Evolutionary conservation across 2,797 vertebrate species (phyloP).

Genomic region (Mergus octosetaceus): DNA sequence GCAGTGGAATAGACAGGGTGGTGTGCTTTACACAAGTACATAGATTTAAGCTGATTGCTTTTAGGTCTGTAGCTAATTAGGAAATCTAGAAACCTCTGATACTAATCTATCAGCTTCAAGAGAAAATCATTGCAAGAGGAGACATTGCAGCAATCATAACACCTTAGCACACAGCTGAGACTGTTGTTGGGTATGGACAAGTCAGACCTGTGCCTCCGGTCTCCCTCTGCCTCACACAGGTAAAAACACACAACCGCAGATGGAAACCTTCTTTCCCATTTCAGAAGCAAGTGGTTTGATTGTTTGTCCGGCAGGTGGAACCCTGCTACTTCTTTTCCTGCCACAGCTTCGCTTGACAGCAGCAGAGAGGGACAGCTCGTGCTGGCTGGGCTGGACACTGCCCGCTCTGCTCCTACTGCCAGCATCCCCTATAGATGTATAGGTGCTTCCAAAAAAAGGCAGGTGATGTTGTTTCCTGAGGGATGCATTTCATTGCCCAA

Average conservation of each 20-base stretch:
- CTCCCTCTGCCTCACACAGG: neutral
- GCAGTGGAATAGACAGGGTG: neutral
- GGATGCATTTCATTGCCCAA: fast-evolving
- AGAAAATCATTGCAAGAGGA: neutral
- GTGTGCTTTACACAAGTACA: neutral
- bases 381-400: neutral
- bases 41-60: neutral
- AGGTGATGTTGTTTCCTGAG: neutral
- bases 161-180: too few species aligned
- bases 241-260: neutral
- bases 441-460: neutral
- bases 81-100: neutral
- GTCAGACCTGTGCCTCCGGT: neutral
- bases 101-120: neutral
- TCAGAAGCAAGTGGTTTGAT: neutral
- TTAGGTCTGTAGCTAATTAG: neutral
- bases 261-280: neutral
- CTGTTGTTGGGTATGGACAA: neutral
- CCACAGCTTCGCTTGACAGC: fast-evolving
- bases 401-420: neutral
- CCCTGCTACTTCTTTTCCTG: conserved; percentile 40
- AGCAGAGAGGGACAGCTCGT: fast-evolving
- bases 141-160: neutral
- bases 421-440: fast-evolving
- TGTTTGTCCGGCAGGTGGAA: conserved; percentile 70